A percentile compares a stretch with the other conserved stretches of the same genome.
phyloP scores from a whole-genome alignment of 2,797 vertebrate species.

The Champsocephalus gunnari region DNA sequence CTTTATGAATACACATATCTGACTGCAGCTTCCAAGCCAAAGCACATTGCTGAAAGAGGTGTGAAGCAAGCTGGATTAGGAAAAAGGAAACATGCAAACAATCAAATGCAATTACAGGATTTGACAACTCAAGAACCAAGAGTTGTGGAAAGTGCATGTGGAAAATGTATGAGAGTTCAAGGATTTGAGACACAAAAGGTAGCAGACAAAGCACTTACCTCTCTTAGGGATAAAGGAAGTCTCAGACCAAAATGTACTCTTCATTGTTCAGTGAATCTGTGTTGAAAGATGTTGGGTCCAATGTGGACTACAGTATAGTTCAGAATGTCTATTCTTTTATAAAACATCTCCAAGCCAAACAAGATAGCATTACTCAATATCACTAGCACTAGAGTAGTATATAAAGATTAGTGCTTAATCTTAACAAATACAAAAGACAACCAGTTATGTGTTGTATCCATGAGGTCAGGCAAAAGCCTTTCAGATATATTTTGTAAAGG shows the following conservation, averaged over 20 bases:
- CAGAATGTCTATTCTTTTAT: background rate
- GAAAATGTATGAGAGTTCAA: constrained; percentile 7
- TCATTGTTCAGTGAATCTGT: background rate
- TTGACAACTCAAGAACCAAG: constrained; percentile 25
- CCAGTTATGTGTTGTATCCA: too few species aligned
- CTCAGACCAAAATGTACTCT: background rate
- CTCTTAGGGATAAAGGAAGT: background rate
- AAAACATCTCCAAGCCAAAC: background rate
- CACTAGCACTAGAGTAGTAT: background rate
- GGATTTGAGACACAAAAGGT: background rate
- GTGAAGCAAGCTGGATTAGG: constrained; percentile 8
- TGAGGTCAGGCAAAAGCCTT: background rate
- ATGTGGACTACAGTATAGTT: background rate
- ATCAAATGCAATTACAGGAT: constrained; percentile 54
- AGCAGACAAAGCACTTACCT: constrained; percentile 1
- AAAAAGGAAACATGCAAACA: constrained; percentile 38
- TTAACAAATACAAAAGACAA: too few species aligned
- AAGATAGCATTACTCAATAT: background rate
- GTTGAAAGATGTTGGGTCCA: background rate
- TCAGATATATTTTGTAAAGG: background rate
- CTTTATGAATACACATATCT: constrained; percentile 1
- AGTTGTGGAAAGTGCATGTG: constrained; percentile 10
- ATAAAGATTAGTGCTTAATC: too few species aligned
- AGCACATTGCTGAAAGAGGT: constrained; percentile 41
- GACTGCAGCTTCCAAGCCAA: constrained; percentile 24